Evolutionary conservation across 2,888 invertebrate species (phyloP).

Genomic region (Parelbella ahira): DNA sequence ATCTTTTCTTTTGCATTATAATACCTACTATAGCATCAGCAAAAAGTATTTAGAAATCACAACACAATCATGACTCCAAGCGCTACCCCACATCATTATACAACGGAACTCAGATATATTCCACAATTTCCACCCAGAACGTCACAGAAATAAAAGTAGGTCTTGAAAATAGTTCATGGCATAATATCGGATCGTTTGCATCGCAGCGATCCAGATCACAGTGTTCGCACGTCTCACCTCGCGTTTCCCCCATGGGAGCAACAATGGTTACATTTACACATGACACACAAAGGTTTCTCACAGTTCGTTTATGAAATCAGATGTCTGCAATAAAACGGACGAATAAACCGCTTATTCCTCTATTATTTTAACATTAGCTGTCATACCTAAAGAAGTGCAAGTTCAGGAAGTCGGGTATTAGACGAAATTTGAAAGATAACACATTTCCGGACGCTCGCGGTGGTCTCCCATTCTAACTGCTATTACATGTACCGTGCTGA

Average conservation of each 20-base stretch:
- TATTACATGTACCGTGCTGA: conserved; percentile 33
- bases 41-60: too few species aligned
- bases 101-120: too few species aligned
- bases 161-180: conserved; percentile 8
- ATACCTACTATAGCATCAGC: too few species aligned
- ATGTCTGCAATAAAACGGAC: conserved; percentile 42
- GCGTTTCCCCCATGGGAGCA: conserved; percentile 24
- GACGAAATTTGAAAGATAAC: conserved; percentile 37
- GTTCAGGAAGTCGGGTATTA: conserved; percentile 48
- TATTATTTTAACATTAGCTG: conserved; percentile 61
- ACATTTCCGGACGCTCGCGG: conserved; percentile 56
- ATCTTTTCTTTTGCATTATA: too few species aligned
- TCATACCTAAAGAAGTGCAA: conserved; percentile 32
- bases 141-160: too few species aligned
- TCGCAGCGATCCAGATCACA: conserved; percentile 29
- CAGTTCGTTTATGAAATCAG: conserved; percentile 51
- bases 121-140: too few species aligned
- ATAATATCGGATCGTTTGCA: conserved; percentile 6
- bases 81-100: too few species aligned
- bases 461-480: conserved; percentile 33
- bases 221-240: conserved; percentile 31
- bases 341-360: conserved; percentile 37
- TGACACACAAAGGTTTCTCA: conserved; percentile 45
- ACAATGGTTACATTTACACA: conserved; percentile 33
- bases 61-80: too few species aligned